A percentile compares a stretch with the other conserved stretches of the same genome.
Evolutionary conservation across 64 coral and sea anemone genomes (phyloP).

Genomic region (Astreopora myriophthalma): DNA sequence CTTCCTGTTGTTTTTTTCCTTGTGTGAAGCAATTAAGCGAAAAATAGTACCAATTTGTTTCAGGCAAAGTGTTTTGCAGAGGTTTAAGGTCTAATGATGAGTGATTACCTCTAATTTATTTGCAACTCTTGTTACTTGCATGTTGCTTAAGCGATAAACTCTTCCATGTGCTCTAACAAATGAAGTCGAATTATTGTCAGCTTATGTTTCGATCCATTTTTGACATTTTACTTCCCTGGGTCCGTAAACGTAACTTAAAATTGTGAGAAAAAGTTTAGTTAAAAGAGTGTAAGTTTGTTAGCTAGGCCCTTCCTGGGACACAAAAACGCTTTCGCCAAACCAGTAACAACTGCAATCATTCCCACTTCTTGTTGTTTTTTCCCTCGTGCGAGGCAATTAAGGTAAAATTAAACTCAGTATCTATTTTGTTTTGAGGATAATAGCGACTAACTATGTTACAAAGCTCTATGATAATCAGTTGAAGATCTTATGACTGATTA

Average conservation of each 20-base stretch:
- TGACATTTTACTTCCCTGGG: neutral
- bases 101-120: neutral
- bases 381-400: conserved; percentile 29
- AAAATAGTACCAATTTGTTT: conserved; percentile 15
- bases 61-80: too few species aligned
- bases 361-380: neutral
- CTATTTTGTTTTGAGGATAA: conserved; percentile 17
- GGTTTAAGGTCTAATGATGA: neutral
- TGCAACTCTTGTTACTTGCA: conserved; percentile 2
- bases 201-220: conserved; percentile 45
- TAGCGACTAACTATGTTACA: neutral
- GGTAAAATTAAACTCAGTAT: neutral
- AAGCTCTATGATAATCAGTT: conserved; percentile 32
- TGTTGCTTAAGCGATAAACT: conserved; percentile 43
- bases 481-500: neutral
- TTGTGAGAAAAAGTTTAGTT: neutral
- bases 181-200: conserved; percentile 56
- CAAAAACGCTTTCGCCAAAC: neutral
- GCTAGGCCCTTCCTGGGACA: neutral
- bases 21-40: neutral
- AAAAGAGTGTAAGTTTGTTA: neutral
- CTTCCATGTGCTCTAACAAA: conserved; percentile 51
- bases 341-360: neutral
- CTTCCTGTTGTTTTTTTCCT: neutral
- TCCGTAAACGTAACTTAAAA: neutral